Base-by-base conservation (phyloP, 2,888 invertebrate species). In the Protonemura montana region DNA sequence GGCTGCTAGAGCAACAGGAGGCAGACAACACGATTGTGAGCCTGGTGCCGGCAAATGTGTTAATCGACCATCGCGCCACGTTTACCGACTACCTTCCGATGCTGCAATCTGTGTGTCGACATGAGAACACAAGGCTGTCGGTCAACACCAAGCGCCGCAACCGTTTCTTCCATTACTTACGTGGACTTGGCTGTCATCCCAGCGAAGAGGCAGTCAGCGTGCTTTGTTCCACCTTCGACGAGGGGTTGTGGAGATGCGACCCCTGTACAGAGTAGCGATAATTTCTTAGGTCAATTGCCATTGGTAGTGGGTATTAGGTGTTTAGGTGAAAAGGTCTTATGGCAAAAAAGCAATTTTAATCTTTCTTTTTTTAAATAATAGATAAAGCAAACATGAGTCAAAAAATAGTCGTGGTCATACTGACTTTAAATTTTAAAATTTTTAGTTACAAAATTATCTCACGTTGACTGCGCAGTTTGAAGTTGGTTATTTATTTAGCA, bases 161-260 rank as follows among this genome's bases (percentile, higher is more conserved):
- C 89, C 93, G 97, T 86, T 97, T 95, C 91, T 95, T 95, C 91
- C 96, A 96, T 90, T 96, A 97, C 91, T 92, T 97, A n/a, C 94
- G 94, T 88, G 93, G 93, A 84, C 90, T 94, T 87, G 93, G 92
- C 89, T 90, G 92, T 81, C 91, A 92, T 87, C 93, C 93, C 88
- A 93, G 92, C 89, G 92, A 91, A 89, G 92, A 78, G 2, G 29
- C 81, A 0, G 76, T 86, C 0, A 41, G 76, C 29, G 76, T 83
- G 16, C 82, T 87, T 5, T 86, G 85, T 28, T 21, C 82, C 21
- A 81, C 81, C 28, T 87, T 87, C 76, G 5, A n/a, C 16, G 16
- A 21, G 26, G 84, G 84, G 27, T 25, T 84, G 76, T 84, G 84
- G 84, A 29, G 30, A 29, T 81, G 81, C 81, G 16, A 28, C 16